These are phyloP conservation scores for Trogon surrucura DNA, from an alignment of 2,113 vertebrate species.

Conservation along the genomic window DNA sequence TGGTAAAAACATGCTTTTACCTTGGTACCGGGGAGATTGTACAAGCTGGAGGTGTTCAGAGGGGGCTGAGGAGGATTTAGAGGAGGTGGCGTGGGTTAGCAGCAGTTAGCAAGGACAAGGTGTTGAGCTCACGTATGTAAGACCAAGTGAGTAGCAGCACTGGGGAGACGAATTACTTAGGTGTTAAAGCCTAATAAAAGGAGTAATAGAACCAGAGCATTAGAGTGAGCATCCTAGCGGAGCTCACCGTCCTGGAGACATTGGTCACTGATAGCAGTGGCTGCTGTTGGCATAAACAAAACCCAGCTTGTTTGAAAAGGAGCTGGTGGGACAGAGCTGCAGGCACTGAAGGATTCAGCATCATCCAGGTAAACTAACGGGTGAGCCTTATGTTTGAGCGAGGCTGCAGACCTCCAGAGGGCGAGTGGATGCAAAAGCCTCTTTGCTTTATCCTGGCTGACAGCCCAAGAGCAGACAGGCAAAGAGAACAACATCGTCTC, in stretches of 20 bases:
- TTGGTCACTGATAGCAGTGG: background rate
- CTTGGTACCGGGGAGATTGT: too few species aligned
- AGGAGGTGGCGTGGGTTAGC: background rate
- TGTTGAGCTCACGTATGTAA: background rate
- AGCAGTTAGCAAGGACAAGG: background rate
- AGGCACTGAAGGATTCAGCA: background rate
- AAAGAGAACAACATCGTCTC: background rate
- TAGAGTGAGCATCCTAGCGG: background rate
- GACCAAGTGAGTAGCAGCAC: background rate
- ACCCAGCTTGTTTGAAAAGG: background rate
- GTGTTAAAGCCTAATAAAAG: background rate
- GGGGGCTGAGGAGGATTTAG: background rate
- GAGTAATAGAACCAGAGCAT: background rate
- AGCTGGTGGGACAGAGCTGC: background rate
- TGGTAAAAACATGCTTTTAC: background rate
- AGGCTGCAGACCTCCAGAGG: background rate
- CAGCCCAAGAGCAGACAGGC: fast-evolving
- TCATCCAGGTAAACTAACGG: background rate
- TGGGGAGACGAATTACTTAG: background rate
- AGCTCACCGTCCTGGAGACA: background rate
- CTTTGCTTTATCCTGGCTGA: background rate
- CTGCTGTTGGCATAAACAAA: background rate
- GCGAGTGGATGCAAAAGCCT: background rate
- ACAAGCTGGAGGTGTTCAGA: background rate
- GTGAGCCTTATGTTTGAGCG: background rate